A percentile compares a stretch with the other conserved stretches of the same genome.
These are phyloP conservation scores for Plestiodon gilberti DNA, from an alignment of 2,113 vertebrate species.

Conservation along the genomic window DNA sequence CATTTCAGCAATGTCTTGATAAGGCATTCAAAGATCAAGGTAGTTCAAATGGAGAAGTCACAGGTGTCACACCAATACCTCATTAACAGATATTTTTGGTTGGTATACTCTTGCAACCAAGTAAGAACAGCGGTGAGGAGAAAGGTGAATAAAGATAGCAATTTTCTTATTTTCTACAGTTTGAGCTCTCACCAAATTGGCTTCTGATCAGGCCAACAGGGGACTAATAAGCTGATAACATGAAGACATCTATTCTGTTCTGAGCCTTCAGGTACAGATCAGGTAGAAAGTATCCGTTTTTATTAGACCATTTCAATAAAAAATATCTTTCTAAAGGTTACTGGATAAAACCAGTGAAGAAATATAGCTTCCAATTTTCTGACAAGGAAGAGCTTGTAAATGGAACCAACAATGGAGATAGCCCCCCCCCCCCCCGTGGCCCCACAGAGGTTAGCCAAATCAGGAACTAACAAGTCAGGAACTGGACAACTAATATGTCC, in stretches of 20 bases:
- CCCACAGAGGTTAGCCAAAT: too few relatives aligned
- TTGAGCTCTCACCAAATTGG: background rate
- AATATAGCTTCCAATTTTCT: background rate
- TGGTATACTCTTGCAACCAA: constrained; percentile 39
- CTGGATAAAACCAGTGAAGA: background rate
- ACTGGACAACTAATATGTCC: too few relatives aligned
- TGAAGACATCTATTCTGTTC: background rate
- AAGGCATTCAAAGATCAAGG: constrained; percentile 55
- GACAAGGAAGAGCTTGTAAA: background rate
- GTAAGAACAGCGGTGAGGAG: constrained; percentile 33
- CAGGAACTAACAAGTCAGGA: too few relatives aligned
- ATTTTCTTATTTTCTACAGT: background rate
- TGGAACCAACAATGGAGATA: background rate
- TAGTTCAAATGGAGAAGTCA: constrained; percentile 61
- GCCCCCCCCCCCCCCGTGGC: too few relatives aligned
- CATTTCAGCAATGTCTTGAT: constrained; percentile 67
- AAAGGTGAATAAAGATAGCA: background rate
- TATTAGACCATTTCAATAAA: background rate
- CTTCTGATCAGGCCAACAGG: background rate
- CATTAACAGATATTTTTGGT: constrained; percentile 56
- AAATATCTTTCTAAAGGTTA: background rate
- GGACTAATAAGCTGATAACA: background rate
- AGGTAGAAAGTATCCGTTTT: background rate
- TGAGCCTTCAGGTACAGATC: too few relatives aligned
- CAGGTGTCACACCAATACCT: constrained; percentile 56